phyloP scores from a whole-genome alignment of 2,888 invertebrate genomes.

The Ennomos fuscantarius region DNA sequence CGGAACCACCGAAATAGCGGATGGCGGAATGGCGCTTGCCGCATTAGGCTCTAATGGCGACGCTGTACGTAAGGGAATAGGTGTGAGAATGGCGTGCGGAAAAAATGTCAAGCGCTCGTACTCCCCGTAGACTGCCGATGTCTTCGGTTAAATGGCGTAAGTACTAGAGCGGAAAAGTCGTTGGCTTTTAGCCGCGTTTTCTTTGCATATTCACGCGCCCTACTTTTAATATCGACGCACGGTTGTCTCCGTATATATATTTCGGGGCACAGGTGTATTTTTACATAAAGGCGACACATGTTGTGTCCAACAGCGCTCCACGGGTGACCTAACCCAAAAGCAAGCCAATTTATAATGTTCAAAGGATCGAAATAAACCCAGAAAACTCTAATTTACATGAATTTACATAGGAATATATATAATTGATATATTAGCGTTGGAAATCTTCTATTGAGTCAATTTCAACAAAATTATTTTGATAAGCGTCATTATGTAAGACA shows the following conservation, averaged over 20 bases:
- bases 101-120: constrained; percentile 16
- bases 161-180: constrained; percentile 1
- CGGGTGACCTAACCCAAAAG: too few species aligned
- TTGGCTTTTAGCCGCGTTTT: constrained; percentile 23
- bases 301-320: not conserved
- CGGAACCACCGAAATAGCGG: constrained; percentile 31
- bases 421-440: too few species aligned
- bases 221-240: constrained; percentile 21
- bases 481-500: too few species aligned
- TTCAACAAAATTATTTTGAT: too few species aligned
- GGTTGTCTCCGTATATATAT: constrained; percentile 1
- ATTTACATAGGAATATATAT: too few species aligned
- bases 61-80: constrained; percentile 15
- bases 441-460: too few species aligned
- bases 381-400: too few species aligned
- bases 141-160: constrained; percentile 15
- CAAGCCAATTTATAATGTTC: too few species aligned
- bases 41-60: constrained; percentile 33
- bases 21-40: constrained; percentile 29
- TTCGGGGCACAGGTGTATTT: constrained; percentile 2
- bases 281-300: not conserved
- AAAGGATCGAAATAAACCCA: too few species aligned
- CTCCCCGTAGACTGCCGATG: constrained; percentile 20
- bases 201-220: constrained; percentile 25
- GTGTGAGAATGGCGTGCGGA: constrained; percentile 15